Conservation (phyloP, 2,888 invertebrate species). For the Penaeus monodon region DNA sequence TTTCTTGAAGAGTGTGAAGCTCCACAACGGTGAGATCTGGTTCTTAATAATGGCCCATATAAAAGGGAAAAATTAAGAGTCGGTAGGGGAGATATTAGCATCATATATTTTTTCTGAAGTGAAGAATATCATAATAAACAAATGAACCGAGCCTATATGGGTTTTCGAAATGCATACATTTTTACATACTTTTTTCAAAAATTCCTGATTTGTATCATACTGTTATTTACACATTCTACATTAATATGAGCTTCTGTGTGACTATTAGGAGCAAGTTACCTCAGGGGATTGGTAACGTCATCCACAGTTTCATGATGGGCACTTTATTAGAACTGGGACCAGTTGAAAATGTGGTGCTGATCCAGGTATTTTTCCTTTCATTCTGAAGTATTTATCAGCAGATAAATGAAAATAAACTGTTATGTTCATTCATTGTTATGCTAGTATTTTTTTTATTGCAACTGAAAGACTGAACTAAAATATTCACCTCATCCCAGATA, state of each 20-base stretch:
- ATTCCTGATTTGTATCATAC: too few species aligned
- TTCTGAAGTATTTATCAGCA: neutral
- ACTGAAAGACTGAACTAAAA: neutral
- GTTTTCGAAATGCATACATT: too few species aligned
- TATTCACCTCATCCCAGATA: conserved; percentile 11
- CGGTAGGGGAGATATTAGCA: too few species aligned
- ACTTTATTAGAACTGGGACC: conserved; percentile 78
- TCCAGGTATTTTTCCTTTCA: conserved; percentile 76
- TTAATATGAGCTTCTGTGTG: neutral
- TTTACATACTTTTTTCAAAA: too few species aligned
- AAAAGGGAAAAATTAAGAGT: too few species aligned
- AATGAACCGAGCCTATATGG: too few species aligned
- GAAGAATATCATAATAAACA: too few species aligned
- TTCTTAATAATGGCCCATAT: neutral
- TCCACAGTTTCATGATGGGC: conserved; percentile 91
- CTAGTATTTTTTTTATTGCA: neutral
- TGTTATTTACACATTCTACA: too few species aligned
- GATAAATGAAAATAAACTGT: neutral
- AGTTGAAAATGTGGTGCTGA: conserved; percentile 83
- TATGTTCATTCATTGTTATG: neutral
- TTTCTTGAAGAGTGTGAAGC: conserved; percentile 84
- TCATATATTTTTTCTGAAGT: too few species aligned
- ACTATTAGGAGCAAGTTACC: conserved; percentile 70
- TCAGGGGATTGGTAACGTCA: conserved; percentile 77
- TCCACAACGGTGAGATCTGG: conserved; percentile 75